Evolutionary conservation across 2,888 invertebrate species (phyloP).

Genomic region (Leucozona laternaria): DNA sequence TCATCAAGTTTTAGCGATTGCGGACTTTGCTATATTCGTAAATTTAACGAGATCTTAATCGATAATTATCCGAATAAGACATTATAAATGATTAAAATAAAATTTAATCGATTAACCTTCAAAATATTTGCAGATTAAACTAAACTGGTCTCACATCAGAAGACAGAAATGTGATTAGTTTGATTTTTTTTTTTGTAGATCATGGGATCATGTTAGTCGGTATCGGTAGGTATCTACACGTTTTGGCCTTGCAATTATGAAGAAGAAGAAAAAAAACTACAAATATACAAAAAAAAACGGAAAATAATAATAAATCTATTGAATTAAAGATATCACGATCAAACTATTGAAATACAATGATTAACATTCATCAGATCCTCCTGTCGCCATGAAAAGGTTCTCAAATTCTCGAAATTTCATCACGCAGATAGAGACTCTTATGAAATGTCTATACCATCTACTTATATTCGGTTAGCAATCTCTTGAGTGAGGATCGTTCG

Average conservation of each 20-base stretch:
- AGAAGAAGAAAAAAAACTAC: neutral
- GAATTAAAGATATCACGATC: slow-evolving; percentile 62
- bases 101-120: slow-evolving; percentile 44
- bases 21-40: neutral
- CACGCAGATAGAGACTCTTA: slow-evolving; percentile 15
- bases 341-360: slow-evolving; percentile 33
- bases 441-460: slow-evolving; percentile 15
- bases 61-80: neutral
- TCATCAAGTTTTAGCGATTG: neutral
- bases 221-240: slow-evolving; percentile 32
- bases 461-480: neutral
- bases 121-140: slow-evolving; percentile 3
- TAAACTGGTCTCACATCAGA: slow-evolving; percentile 27
- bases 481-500: neutral
- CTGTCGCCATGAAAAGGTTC: slow-evolving; percentile 47
- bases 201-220: slow-evolving; percentile 42
- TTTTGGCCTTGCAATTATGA: slow-evolving; percentile 49
- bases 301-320: slow-evolving; percentile 32
- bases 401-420: slow-evolving; percentile 47
- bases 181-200: slow-evolving; percentile 2
- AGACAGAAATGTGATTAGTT: neutral
- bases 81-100: slow-evolving; percentile 39
- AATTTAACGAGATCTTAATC: slow-evolving; percentile 7
- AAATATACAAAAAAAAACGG: neutral
- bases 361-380: slow-evolving; percentile 60